Evolutionary conservation across 2,888 invertebrate genomes (phyloP).

Genomic region (Eilema sororculum): DNA sequence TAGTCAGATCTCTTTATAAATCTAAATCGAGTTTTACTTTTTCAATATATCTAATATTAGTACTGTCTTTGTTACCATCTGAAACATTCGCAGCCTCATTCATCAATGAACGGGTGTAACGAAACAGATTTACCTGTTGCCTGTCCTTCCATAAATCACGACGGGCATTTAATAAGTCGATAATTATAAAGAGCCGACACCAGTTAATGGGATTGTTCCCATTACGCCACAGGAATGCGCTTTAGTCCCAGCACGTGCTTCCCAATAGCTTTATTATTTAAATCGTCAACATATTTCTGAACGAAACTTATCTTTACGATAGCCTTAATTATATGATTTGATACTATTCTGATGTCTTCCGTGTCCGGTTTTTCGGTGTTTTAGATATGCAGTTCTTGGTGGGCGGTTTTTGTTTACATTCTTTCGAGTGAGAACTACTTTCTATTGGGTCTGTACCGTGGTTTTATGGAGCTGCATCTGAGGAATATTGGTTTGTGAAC

Average conservation of each 20-base stretch:
- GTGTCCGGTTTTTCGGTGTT: constrained; percentile 67
- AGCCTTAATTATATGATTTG: constrained; percentile 77
- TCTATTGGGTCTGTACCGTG: constrained; percentile 33
- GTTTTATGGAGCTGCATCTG: background rate
- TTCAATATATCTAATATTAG: constrained; percentile 27
- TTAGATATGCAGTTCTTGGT: constrained; percentile 67
- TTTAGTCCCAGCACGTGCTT: constrained; percentile 77
- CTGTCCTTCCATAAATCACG: constrained; percentile 70
- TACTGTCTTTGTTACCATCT: constrained; percentile 27
- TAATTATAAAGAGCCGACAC: constrained; percentile 74
- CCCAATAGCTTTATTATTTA: constrained; percentile 77
- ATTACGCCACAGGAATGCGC: constrained; percentile 58
- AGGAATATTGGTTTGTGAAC: background rate
- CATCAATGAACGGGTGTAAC: constrained; percentile 60
- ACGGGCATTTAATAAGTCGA: constrained; percentile 72
- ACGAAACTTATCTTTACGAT: constrained; percentile 70
- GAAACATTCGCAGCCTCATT: constrained; percentile 59
- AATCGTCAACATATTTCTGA: constrained; percentile 72
- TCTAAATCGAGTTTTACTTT: too few relatives aligned
- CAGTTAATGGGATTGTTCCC: constrained; percentile 61
- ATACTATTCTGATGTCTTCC: constrained; percentile 73
- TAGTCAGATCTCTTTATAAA: background rate
- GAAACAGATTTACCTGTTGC: constrained; percentile 65
- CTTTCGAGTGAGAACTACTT: constrained; percentile 57
- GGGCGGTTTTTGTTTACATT: constrained; percentile 70